phyloP scores from a whole-genome alignment of 2,888 invertebrate species.

The Hydrotaea diabolus region DNA sequence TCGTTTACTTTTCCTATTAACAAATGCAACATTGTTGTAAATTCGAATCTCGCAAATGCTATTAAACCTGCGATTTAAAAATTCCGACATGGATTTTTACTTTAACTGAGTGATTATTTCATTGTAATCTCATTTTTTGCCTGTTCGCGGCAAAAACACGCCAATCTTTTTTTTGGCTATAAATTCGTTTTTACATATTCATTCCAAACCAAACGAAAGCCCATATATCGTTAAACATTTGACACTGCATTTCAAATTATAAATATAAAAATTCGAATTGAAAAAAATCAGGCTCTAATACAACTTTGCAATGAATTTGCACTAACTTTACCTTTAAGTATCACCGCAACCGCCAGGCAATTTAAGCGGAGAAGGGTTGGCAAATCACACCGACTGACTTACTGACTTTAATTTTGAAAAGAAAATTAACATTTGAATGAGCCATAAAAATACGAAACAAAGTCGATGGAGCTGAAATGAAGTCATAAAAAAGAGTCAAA shows the following conservation, averaged over 20 bases:
- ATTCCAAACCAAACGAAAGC: not conserved
- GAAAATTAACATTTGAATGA: not conserved
- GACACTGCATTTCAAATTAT: no score
- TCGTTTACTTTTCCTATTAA: no score
- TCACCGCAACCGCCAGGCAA: no score
- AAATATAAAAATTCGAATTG: slow-evolving; percentile 16
- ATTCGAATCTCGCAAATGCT: no score
- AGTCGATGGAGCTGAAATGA: not conserved
- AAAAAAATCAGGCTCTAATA: slow-evolving; percentile 29
- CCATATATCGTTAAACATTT: not conserved
- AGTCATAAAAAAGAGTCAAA: slow-evolving; percentile 41
- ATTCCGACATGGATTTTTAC: slow-evolving; percentile 18
- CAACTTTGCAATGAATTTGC: slow-evolving; percentile 44
- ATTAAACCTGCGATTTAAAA: no score
- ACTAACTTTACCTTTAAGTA: no score
- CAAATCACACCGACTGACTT: slow-evolving; percentile 23
- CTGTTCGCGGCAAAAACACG: not conserved
- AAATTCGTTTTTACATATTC: slow-evolving; percentile 1
- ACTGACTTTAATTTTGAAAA: slow-evolving; percentile 46
- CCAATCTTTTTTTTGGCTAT: slow-evolving; percentile 5
- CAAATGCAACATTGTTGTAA: no score
- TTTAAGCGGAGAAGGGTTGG: not conserved
- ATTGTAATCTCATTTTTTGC: not conserved
- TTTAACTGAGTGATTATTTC: slow-evolving; percentile 23
- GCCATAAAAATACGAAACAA: not conserved